A percentile compares a stretch with the other conserved stretches of the same genome.
phyloP scores from a whole-genome alignment of 2,797 vertebrate species.

The Poeciliopsis gracilis region DNA sequence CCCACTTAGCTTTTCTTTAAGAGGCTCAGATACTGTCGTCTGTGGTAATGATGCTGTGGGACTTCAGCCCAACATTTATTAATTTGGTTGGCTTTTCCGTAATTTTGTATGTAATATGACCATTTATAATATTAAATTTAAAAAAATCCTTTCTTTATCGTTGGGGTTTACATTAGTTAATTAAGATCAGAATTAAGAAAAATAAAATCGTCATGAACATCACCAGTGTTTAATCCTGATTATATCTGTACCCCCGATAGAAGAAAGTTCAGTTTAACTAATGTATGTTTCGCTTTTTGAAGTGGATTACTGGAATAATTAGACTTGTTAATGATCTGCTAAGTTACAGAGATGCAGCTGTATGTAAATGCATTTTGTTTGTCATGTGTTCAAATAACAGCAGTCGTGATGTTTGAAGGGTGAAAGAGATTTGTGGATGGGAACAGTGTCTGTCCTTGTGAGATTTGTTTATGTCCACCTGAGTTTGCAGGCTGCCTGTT shows the following conservation, averaged over 20 bases:
- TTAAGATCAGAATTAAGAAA: neutral
- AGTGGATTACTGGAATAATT: neutral
- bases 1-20: neutral
- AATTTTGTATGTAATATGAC: neutral
- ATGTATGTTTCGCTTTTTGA: neutral
- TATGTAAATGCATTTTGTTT: conserved; percentile 53
- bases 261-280: neutral
- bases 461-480: conserved; percentile 49
- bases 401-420: conserved; percentile 58
- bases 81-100: neutral
- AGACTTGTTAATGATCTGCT: neutral
- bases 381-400: conserved; percentile 52
- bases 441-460: conserved; percentile 29
- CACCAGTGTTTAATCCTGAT: too few relatives aligned
- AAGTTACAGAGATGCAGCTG: neutral
- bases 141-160: neutral
- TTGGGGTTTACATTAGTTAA: neutral
- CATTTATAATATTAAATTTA: neutral
- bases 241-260: too few relatives aligned
- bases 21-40: neutral
- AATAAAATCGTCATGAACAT: neutral
- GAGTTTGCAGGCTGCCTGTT: conserved; percentile 67
- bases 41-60: neutral
- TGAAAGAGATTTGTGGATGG: conserved; percentile 30
- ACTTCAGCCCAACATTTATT: neutral